Evolutionary conservation across 2,113 vertebrate species (phyloP).

Genomic region (Setophaga coronata): DNA sequence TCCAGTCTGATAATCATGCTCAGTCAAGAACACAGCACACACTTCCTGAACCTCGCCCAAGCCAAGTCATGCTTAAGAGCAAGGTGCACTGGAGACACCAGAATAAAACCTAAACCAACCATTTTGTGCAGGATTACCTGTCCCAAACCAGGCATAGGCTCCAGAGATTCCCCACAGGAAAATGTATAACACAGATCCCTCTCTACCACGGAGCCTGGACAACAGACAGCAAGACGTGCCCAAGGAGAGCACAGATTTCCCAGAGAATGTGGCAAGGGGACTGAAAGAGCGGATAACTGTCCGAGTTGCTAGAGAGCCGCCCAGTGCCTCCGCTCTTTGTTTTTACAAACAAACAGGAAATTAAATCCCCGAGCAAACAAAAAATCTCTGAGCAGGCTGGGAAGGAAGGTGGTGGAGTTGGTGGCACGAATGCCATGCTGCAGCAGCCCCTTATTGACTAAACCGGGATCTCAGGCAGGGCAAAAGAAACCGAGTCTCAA

Average conservation of each 20-base stretch:
- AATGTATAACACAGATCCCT: accelerated
- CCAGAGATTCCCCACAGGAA: not conserved
- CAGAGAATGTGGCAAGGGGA: not conserved
- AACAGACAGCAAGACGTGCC: not conserved
- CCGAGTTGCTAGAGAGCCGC: not conserved
- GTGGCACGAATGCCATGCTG: not conserved
- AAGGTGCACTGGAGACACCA: not conserved
- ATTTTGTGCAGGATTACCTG: not conserved
- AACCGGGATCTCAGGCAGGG: accelerated
- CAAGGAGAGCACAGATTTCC: not conserved
- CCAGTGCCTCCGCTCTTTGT: not conserved
- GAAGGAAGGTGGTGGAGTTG: accelerated
- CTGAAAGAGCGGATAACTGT: not conserved
- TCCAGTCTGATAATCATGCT: not conserved
- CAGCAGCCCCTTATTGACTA: not conserved
- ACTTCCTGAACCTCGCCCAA: constrained; percentile 7
- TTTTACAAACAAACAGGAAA: constrained; percentile 32
- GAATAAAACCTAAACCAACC: not conserved
- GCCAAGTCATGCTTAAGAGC: not conserved
- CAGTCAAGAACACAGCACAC: not conserved
- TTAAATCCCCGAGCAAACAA: not conserved
- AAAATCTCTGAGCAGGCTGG: not conserved
- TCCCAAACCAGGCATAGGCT: not conserved
- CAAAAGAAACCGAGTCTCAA: not conserved
- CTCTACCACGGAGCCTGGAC: not conserved